Percentiles rank a stretch among this genome's conserved stretches.
Conservation (phyloP, 2,888 invertebrate genomes). For the Trissoscelio sp. region DNA sequence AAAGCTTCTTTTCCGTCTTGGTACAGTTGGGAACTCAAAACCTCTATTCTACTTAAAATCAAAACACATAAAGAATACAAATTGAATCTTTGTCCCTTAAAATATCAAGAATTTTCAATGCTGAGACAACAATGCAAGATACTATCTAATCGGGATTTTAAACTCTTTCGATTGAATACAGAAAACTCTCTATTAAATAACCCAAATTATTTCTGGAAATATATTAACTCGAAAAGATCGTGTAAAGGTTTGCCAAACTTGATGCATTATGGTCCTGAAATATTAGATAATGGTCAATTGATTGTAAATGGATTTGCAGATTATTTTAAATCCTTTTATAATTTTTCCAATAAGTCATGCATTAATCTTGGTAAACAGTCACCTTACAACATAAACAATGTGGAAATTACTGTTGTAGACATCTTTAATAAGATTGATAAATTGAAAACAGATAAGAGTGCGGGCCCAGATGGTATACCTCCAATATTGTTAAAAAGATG, state of each 20-base stretch:
- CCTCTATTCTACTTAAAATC: conserved; percentile 3
- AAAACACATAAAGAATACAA: conserved; percentile 10
- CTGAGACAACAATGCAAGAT: neutral
- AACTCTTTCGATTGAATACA: neutral
- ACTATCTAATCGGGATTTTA: conserved; percentile 1
- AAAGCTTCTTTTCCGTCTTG: conserved; percentile 1
- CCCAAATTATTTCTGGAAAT: too few relatives aligned
- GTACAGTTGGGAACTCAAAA: neutral
- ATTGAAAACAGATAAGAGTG: neutral
- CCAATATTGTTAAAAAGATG: neutral
- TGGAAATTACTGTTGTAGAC: conserved; percentile 7
- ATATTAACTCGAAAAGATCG: too few relatives aligned
- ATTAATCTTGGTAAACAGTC: conserved; percentile 2
- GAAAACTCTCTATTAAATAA: neutral
- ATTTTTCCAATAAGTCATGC: neutral
- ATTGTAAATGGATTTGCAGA: too few relatives aligned
- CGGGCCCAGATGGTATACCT: neutral
- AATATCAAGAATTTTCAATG: neutral
- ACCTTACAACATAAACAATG: neutral
- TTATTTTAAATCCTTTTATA: conserved; percentile 17
- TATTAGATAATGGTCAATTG: neutral
- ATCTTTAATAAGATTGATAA: conserved; percentile 5
- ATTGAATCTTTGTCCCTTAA: neutral
- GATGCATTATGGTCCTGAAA: neutral
- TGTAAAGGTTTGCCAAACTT: conserved; percentile 5